Evolutionary conservation across 2,888 invertebrate genomes (phyloP).

Genomic region (Bombyx huttoni): DNA sequence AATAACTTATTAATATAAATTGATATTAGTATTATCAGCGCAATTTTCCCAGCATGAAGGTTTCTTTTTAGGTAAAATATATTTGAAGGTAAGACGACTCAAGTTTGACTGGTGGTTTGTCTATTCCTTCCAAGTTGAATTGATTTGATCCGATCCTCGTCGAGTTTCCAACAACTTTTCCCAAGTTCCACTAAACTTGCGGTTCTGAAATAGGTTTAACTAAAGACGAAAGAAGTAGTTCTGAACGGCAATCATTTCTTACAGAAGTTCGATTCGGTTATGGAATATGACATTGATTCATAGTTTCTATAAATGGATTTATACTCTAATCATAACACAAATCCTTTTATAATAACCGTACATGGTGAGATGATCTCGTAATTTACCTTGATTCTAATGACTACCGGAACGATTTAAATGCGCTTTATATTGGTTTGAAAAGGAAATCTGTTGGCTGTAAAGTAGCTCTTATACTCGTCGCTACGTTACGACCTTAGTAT

Average conservation of each 20-base stretch:
- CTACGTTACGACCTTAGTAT: constrained; percentile 21
- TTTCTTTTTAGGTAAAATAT: constrained; percentile 12
- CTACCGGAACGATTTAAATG: constrained; percentile 7
- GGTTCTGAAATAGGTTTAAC: constrained; percentile 53
- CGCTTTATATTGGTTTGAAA: constrained; percentile 2
- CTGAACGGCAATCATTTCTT: constrained; percentile 47
- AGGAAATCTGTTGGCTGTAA: constrained; percentile 17
- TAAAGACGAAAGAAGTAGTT: constrained; percentile 50
- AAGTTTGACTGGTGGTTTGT: constrained; percentile 40
- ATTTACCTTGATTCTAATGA: no score
- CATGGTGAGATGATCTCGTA: no score
- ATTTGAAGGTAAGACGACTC: constrained; percentile 27
- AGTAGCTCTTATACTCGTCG: constrained; percentile 16
- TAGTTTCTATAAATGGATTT: constrained; percentile 22
- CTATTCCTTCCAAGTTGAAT: constrained; percentile 53
- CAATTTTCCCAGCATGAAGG: no score
- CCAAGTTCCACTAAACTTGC: constrained; percentile 45
- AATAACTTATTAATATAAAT: no score
- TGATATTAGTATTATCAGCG: no score
- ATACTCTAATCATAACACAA: no score
- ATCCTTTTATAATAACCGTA: no score
- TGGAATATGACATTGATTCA: constrained; percentile 51
- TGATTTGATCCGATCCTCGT: constrained; percentile 54
- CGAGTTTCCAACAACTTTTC: constrained; percentile 37
- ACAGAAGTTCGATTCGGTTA: constrained; percentile 30